Evolutionary conservation across 2,113 vertebrate species (phyloP), one percentile per base, ranked within the genome.

Genomic region (Vimba vimba): DNA sequence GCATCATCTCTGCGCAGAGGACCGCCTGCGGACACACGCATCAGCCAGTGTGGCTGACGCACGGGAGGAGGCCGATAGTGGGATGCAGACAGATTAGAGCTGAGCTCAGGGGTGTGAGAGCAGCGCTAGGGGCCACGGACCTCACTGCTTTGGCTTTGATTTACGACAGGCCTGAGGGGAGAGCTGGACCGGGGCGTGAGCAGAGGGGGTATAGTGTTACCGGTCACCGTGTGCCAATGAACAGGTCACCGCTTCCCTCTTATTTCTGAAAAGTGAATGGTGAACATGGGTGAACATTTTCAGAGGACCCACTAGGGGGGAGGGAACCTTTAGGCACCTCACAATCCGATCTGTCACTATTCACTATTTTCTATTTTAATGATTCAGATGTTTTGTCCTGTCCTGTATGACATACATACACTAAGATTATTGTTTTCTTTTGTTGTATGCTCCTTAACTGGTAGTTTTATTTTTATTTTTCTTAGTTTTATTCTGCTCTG

Each of bases 61-160:
- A 85, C 79, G 69, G 88, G 79, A 85, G 74, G 79, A 83, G 78
- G 52, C 10, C 39, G 60, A 75, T 45, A 83, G 45, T 76, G 45
- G 55, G 66, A 79, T 66, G 82, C 78, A 60, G 68, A 66, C 52
- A 85, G 79, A 80, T 75, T 80, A 79, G 36, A 76, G 39, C 69
- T 82, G 69, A 52, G 76, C 77, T 80, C 76, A 52, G 57, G 57
- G 78, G 68, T 82, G 85, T 74, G 69, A 50, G 36, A 59, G n/a
- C 73, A 84, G 68, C 9, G 57, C 12, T 9, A 36, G 57, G 27
- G 74, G 84, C 21, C 30, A 68, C 1, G 15, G 17, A 68, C 68
- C 60, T 33, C 71, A 23, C 21, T 50, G 62, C 2, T 80, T 74
- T 55, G 33, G 47, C 69, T 57, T 30, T 62, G 88, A 85, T 78